Percentiles rank a stretch among this genome's conserved stretches.
These are phyloP conservation scores for Flabesymbios commensalis DNA, from an alignment of 2,888 invertebrate species.

Conservation along the genomic window DNA sequence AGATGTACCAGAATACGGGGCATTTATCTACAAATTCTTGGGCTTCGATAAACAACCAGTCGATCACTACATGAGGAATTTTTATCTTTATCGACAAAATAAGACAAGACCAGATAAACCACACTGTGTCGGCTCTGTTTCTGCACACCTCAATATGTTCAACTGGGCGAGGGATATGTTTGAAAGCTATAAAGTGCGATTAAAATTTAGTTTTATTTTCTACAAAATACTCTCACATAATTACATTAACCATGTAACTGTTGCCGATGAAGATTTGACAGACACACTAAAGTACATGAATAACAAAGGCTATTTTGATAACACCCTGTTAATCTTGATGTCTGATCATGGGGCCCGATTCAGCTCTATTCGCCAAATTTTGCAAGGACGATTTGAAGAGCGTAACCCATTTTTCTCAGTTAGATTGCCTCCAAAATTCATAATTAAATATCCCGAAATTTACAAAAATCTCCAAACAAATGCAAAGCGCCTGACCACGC, in stretches of 20 bases:
- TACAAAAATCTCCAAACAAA: constrained; percentile 69
- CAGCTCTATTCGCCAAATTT: constrained; percentile 77
- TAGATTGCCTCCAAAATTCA: constrained; percentile 74
- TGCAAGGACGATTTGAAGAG: constrained; percentile 91
- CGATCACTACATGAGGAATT: constrained; percentile 86
- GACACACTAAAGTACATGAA: constrained; percentile 67
- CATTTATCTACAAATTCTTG: constrained; percentile 86
- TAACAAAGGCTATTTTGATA: constrained; percentile 70
- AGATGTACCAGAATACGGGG: constrained; percentile 81
- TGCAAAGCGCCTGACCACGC: constrained; percentile 75
- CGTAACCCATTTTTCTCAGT: constrained; percentile 85
- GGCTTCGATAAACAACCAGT: constrained; percentile 84
- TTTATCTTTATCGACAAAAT: constrained; percentile 51
- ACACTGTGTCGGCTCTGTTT: constrained; percentile 73
- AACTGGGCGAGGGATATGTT: constrained; percentile 65
- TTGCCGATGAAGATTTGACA: constrained; percentile 75
- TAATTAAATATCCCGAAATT: constrained; percentile 67
- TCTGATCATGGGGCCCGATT: constrained; percentile 87
- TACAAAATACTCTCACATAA: constrained; percentile 88
- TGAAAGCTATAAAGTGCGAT: constrained; percentile 69
- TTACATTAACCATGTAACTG: constrained; percentile 77
- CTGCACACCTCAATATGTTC: constrained; percentile 67
- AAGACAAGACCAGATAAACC: constrained; percentile 21
- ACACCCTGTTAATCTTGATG: constrained; percentile 85
- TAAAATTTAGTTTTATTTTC: constrained; percentile 85